Evolutionary conservation across 2,888 invertebrate species (phyloP).

Genomic region (Orthosia gothica): DNA sequence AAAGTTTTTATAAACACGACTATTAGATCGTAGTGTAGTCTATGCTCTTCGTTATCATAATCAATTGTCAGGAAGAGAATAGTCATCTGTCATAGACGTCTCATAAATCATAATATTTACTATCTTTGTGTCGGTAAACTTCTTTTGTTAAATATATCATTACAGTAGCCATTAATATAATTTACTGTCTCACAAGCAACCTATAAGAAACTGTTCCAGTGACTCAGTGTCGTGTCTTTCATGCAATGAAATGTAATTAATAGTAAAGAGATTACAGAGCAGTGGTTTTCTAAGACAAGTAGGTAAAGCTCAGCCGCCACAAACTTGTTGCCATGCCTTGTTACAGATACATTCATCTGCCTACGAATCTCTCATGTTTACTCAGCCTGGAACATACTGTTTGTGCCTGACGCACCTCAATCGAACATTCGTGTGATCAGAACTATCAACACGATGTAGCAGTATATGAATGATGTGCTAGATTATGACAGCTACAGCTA

Average conservation of each 20-base stretch:
- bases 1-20: neutral
- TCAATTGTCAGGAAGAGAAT: constrained; percentile 3
- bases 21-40: neutral
- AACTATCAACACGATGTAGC: neutral
- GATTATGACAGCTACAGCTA: neutral
- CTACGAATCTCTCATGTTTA: neutral
- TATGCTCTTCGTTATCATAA: neutral
- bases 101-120: neutral
- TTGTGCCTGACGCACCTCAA: neutral
- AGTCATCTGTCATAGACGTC: neutral
- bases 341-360: constrained; percentile 10
- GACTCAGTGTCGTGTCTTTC: constrained; percentile 8
- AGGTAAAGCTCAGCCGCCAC: constrained; percentile 27
- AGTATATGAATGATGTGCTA: neutral
- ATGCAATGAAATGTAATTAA: constrained; percentile 5
- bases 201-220: neutral
- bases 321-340: constrained; percentile 3
- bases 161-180: neutral
- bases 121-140: neutral
- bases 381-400: too few species aligned
- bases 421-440: constrained; percentile 4
- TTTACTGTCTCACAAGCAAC: neutral
- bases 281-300: constrained; percentile 21
- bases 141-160: constrained; percentile 6
- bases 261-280: constrained; percentile 14